These are phyloP conservation scores for Nasonia longicornis DNA, from an alignment of 1,140 invertebrate genomes.

Conservation along the genomic window DNA sequence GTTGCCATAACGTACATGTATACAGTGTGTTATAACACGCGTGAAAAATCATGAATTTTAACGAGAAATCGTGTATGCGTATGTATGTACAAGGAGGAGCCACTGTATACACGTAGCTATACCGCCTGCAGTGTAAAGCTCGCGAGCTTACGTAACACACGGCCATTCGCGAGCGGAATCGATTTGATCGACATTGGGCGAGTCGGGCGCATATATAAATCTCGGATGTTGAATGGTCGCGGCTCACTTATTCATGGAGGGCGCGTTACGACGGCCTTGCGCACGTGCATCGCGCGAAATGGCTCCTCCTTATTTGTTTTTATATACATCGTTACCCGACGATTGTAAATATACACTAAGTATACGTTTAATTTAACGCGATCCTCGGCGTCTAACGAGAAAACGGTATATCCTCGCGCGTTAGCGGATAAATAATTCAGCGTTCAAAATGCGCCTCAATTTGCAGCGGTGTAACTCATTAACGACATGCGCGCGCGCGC, in stretches of 20 bases:
- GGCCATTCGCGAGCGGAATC: not conserved
- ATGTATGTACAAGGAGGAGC: too few relatives aligned
- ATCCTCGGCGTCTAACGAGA: not conserved
- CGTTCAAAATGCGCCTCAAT: not conserved
- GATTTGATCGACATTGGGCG: conserved; percentile 1
- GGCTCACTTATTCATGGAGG: not conserved
- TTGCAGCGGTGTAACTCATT: not conserved
- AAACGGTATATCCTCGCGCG: not conserved
- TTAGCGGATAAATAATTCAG: conserved; percentile 1
- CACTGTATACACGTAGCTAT: too few relatives aligned
- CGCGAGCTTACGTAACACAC: not conserved
- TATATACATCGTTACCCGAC: too few relatives aligned
- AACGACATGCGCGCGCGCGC: not conserved
- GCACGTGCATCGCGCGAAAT: not conserved
- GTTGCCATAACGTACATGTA: too few relatives aligned
- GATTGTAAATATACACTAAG: too few relatives aligned
- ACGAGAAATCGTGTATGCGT: too few relatives aligned
- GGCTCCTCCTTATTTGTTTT: not conserved
- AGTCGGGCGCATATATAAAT: conserved; percentile 11
- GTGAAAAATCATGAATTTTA: too few relatives aligned
- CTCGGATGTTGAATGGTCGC: not conserved
- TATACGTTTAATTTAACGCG: too few relatives aligned
- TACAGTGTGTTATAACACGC: too few relatives aligned
- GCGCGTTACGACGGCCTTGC: too few relatives aligned
- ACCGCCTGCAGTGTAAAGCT: too few relatives aligned